Evolutionary conservation across 2,888 invertebrate species (phyloP), one percentile per base, ranked within the genome.

Genomic region (Drosophila pseudotakahashii): DNA sequence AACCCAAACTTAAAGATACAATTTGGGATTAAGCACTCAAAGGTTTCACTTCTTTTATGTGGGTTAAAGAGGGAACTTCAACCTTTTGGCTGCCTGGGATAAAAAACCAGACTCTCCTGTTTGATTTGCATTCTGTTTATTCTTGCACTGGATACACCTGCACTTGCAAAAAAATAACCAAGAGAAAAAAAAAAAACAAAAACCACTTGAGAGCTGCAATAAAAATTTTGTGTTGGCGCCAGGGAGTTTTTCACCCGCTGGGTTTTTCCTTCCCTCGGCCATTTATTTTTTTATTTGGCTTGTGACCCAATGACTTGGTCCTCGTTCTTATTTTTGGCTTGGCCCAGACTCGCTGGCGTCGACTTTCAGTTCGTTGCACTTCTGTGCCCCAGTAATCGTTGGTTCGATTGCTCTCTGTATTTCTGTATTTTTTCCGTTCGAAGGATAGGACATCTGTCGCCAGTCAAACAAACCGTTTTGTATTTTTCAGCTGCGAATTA

Each of bases 291-390:
- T 71, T 26, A 45, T 66, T 50, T 73, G 77, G 44, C 51, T 52
- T 72, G 16, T 19, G 85, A 84, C 81, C 80, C 74, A 78, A 67
- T 74, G 81, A 78, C 81, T 78, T 62, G 79, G 77, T 71, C 81
- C 71, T 67, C 14, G 54, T 52, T 45, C 51, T 36, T 77, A 54
- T 73, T 79, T 79, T 77, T 42, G 58, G 59, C 53, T 45, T 63
- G 70, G 47, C 75, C 71, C 66, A 82, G 81, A 81, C 81, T 75
- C 66, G 58, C 26, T 57, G 83, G 86, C 86, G 83, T 50, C 79
- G 64, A 7, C 60, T 47, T 50, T 61, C 39, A 51, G 73, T 81
- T 74, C 55, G 55, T 52, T 62, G 81, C 81, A 67, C 73, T 60
- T 57, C 70, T 61, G 53, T 47, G 34, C 30, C 53, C 45, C n/a